phyloP scores from a whole-genome alignment of 2,888 invertebrate genomes.

The Macaria notata region DNA sequence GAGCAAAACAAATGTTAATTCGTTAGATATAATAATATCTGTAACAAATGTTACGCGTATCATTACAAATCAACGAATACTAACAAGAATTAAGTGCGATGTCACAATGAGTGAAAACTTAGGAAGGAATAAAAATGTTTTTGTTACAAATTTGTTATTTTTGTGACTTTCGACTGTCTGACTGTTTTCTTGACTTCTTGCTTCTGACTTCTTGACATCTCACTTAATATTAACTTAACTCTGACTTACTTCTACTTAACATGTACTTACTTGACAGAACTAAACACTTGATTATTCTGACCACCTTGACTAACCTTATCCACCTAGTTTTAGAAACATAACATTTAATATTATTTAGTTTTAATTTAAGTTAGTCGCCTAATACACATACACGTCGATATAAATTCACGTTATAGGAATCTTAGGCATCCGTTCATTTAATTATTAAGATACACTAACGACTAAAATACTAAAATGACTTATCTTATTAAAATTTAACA shows the following conservation, averaged over 20 bases:
- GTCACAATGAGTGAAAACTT: constrained; percentile 55
- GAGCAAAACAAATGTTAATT: constrained; percentile 8
- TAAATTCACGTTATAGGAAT: too few species aligned
- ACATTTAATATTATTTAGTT: background rate
- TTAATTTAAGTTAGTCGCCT: too few species aligned
- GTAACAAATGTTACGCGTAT: constrained; percentile 29
- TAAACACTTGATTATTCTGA: constrained; percentile 20
- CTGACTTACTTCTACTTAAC: constrained; percentile 36
- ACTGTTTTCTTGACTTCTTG: constrained; percentile 22
- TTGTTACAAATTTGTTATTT: constrained; percentile 54
- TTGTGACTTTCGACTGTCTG: constrained; percentile 37
- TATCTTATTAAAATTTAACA: too few species aligned
- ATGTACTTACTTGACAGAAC: constrained; percentile 38
- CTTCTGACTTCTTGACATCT: constrained; percentile 66
- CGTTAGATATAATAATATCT: constrained; percentile 19
- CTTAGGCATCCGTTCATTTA: too few species aligned
- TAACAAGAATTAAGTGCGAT: constrained; percentile 74
- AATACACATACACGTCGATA: too few species aligned
- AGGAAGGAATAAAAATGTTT: constrained; percentile 59
- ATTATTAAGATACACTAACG: too few species aligned
- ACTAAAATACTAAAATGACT: too few species aligned
- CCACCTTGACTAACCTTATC: constrained; percentile 39
- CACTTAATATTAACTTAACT: constrained; percentile 56
- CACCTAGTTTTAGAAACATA: constrained; percentile 12
- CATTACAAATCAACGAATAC: constrained; percentile 37